Evolutionary conservation across 2,797 vertebrate genomes (phyloP).

Genomic region (Tokudaia muenninki): DNA sequence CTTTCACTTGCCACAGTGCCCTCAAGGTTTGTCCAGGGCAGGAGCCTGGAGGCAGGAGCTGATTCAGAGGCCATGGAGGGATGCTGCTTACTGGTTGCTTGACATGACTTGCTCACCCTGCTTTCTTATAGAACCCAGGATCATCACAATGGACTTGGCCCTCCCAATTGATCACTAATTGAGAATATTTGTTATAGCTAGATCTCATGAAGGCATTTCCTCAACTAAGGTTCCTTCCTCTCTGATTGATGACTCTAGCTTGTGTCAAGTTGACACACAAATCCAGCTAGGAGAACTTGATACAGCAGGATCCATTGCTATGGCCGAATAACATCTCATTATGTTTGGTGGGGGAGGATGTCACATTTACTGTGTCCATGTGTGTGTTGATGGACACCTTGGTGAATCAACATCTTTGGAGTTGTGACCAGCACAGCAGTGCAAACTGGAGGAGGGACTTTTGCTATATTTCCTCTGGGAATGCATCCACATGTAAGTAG

Average conservation of each 20-base stretch:
- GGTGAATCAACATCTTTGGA: not conserved
- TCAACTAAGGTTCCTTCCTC: not conserved
- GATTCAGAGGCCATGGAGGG: not conserved
- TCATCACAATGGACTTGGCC: not conserved
- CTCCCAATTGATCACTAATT: not conserved
- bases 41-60: not conserved
- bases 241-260: not conserved
- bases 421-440: accelerated
- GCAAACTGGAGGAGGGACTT: too few relatives aligned
- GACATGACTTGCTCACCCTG: not conserved
- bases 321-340: too few relatives aligned
- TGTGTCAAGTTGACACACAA: not conserved
- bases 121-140: not conserved
- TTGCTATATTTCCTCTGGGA: not conserved
- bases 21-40: not conserved
- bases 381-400: not conserved
- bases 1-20: too few relatives aligned
- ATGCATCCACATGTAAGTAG: too few relatives aligned
- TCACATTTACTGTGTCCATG: not conserved
- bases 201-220: not conserved
- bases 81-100: not conserved
- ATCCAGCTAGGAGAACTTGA: not conserved
- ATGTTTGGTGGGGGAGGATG: not conserved
- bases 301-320: too few relatives aligned
- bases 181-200: not conserved